Evolutionary conservation across 2,888 invertebrate genomes (phyloP).

Genomic region (Polia nebulosa): DNA sequence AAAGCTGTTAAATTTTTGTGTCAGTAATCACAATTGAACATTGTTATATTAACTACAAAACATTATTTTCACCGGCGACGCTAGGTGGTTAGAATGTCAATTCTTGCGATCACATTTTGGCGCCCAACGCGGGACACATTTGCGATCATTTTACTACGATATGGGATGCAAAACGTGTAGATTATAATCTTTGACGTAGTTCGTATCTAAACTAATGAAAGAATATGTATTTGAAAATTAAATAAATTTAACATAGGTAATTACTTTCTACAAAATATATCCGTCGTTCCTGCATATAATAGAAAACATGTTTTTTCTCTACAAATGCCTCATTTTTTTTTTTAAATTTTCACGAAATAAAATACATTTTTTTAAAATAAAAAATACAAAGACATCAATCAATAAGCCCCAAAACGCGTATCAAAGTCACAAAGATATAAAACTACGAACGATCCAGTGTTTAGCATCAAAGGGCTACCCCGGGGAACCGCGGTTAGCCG

Average conservation of each 20-base stretch:
- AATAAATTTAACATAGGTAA: too few species aligned
- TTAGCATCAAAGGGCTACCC: conserved; percentile 75
- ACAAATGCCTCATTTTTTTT: too few species aligned
- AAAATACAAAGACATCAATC: conserved; percentile 17
- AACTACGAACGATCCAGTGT: conserved; percentile 67
- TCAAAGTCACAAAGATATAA: conserved; percentile 54
- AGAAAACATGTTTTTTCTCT: too few species aligned
- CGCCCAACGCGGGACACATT: conserved; percentile 3
- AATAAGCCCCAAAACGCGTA: conserved; percentile 30
- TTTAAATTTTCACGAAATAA: too few species aligned
- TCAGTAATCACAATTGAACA: not conserved
- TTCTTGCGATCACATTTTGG: not conserved
- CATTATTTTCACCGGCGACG: not conserved
- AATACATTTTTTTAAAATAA: too few species aligned
- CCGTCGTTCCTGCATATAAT: too few species aligned
- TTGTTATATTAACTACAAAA: not conserved
- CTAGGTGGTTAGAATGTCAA: not conserved
- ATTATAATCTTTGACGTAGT: not conserved
- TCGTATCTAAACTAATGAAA: too few species aligned
- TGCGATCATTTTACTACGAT: not conserved
- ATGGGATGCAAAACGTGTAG: not conserved
- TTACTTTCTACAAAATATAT: too few species aligned
- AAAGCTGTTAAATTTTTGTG: not conserved
- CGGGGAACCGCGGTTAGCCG: conserved; percentile 77
- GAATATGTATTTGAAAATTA: too few species aligned